phyloP scores from a whole-genome alignment of 2,113 vertebrate genomes.

The Carollia perspicillata region DNA sequence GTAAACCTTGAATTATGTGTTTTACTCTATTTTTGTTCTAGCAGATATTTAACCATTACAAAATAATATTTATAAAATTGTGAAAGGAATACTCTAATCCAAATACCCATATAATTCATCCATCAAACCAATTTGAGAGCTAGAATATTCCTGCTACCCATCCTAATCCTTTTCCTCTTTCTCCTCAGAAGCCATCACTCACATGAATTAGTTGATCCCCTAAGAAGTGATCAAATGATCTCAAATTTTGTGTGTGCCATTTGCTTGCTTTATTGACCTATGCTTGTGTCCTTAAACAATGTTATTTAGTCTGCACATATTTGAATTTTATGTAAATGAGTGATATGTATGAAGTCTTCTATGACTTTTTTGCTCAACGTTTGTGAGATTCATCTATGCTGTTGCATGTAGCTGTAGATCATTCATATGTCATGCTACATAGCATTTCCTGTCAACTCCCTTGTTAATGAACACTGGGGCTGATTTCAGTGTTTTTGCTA shows the following conservation, averaged over 20 bases:
- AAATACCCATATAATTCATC: not conserved
- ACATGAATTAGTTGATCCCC: not conserved
- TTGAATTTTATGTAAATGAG: not conserved
- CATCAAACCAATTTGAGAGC: not conserved
- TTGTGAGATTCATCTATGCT: not conserved
- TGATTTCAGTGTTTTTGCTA: not conserved
- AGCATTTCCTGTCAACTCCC: not conserved
- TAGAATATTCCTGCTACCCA: not conserved
- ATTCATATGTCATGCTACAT: not conserved
- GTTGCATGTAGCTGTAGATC: not conserved
- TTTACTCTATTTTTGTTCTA: constrained; percentile 20
- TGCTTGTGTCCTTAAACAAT: not conserved
- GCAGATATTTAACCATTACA: not conserved
- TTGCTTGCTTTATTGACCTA: not conserved
- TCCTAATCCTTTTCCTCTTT: not conserved
- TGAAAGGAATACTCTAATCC: not conserved
- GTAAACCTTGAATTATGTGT: not conserved
- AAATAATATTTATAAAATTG: not conserved
- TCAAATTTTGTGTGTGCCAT: not conserved
- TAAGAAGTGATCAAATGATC: not conserved
- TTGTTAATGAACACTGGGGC: not conserved
- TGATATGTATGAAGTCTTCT: not conserved
- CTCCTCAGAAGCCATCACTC: not conserved
- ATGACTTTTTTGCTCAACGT: not conserved
- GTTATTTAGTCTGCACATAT: not conserved